Percentiles rank a stretch among this genome's conserved stretches.
Evolutionary conservation across 2,888 invertebrate genomes (phyloP).

Genomic region (Matsumyia berberina): DNA sequence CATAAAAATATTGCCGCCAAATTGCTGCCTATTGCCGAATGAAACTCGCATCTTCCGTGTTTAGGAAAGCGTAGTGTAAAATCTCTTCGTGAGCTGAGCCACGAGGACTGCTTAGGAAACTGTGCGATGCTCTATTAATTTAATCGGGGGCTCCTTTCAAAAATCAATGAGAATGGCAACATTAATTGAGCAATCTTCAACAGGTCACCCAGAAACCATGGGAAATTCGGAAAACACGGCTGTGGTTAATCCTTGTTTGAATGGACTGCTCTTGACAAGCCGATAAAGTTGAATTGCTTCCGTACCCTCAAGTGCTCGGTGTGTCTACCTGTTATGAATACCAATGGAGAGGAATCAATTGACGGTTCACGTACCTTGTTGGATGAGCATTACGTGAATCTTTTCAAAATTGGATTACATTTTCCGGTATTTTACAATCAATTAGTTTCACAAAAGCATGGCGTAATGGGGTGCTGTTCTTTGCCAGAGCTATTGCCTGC

Average conservation of each 20-base stretch:
- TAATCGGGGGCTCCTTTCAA: conserved; percentile 13
- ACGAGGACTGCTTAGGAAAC: too few relatives aligned
- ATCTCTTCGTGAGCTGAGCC: background rate
- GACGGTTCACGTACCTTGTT: conserved; percentile 39
- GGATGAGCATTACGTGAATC: conserved; percentile 64
- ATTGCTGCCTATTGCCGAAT: conserved; percentile 51
- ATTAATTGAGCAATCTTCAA: conserved; percentile 54
- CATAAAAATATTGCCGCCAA: conserved; percentile 53
- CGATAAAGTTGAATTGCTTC: conserved; percentile 65
- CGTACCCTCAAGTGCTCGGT: conserved; percentile 59
- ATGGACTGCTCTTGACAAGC: conserved; percentile 19
- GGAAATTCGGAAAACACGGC: conserved; percentile 29
- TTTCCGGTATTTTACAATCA: conserved; percentile 67
- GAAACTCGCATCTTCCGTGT: conserved; percentile 20
- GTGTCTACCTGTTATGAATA: conserved; percentile 53
- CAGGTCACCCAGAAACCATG: conserved; percentile 36
- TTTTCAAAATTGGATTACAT: conserved; percentile 64
- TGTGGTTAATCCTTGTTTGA: conserved; percentile 41
- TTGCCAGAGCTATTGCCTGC: background rate
- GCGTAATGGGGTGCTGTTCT: conserved; percentile 27
- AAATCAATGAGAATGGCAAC: conserved; percentile 24
- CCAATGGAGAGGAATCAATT: conserved; percentile 50
- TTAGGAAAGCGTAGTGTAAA: conserved; percentile 3
- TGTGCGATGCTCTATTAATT: conserved; percentile 22
- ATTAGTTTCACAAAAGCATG: conserved; percentile 35